A percentile compares a stretch with the other conserved stretches of the same genome.
phyloP scores from a whole-genome alignment of 2,797 vertebrate species.

The Liparis tanakae region DNA sequence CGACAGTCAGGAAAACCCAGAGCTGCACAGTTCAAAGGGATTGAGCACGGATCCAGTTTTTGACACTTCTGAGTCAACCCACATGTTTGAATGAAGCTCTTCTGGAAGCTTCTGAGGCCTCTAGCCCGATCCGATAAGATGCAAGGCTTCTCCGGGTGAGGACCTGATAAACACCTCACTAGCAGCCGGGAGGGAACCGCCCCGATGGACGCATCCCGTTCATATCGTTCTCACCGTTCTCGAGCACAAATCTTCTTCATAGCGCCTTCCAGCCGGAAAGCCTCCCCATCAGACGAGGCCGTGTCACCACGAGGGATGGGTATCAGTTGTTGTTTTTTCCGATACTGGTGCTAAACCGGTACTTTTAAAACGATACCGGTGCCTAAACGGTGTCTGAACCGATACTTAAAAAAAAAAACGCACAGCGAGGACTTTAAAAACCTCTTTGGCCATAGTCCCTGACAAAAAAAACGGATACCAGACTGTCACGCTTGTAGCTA shows the following conservation, averaged over 20 bases:
- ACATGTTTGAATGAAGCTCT: neutral
- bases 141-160: too few relatives aligned
- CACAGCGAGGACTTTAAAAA: too few relatives aligned
- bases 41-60: neutral
- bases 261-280: neutral
- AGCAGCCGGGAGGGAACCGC: neutral
- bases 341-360: too few relatives aligned
- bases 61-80: neutral
- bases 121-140: neutral
- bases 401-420: too few relatives aligned
- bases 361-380: too few relatives aligned
- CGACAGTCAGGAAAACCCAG: constrained; percentile 5
- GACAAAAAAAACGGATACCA: too few relatives aligned
- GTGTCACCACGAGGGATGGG: neutral
- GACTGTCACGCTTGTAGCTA: too few relatives aligned
- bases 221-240: neutral
- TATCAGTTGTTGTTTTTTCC: too few relatives aligned
- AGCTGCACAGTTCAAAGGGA: neutral
- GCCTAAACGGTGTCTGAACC: too few relatives aligned
- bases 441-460: too few relatives aligned
- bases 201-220: neutral
- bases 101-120: neutral
- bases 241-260: neutral
- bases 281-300: too few relatives aligned
- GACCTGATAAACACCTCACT: too few relatives aligned